These are phyloP conservation scores for Caenorhabditis auriculariae DNA, from an alignment of 2,888 invertebrate species.

Conservation along the genomic window DNA sequence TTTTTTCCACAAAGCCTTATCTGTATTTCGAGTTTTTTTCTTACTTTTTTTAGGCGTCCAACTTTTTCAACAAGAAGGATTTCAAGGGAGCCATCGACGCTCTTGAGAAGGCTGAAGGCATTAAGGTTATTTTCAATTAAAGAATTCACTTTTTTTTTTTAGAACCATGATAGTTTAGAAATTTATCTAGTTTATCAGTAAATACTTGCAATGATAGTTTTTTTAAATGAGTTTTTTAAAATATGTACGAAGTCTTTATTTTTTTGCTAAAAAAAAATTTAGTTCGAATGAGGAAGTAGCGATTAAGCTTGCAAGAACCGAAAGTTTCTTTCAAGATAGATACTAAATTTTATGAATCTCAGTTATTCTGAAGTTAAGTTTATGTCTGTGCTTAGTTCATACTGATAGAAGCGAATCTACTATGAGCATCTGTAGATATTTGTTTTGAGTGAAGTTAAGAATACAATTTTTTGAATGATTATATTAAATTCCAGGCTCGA, in stretches of 20 bases:
- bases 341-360: not conserved
- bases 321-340: not conserved
- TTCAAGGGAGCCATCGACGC: constrained; percentile 40
- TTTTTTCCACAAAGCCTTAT: too few relatives aligned
- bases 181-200: not conserved
- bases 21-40: not conserved
- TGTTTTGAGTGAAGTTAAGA: too few relatives aligned
- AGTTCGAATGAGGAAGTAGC: too few relatives aligned
- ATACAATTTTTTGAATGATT: too few relatives aligned
- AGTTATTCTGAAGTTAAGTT: too few relatives aligned
- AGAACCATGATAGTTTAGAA: not conserved
- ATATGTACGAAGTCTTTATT: too few relatives aligned
- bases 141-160: not conserved
- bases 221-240: too few relatives aligned
- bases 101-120: constrained; percentile 47
- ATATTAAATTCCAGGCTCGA: constrained; percentile 34
- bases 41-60: constrained; percentile 23
- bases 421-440: too few relatives aligned
- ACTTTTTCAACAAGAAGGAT: constrained; percentile 39
- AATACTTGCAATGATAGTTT: too few relatives aligned
- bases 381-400: too few relatives aligned
- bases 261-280: too few relatives aligned
- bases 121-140: constrained; percentile 33
- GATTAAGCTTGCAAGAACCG: not conserved
- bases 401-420: too few relatives aligned